Evolutionary conservation across 2,797 vertebrate genomes (phyloP).

Genomic region (Ctenopoma kingsleyae): DNA sequence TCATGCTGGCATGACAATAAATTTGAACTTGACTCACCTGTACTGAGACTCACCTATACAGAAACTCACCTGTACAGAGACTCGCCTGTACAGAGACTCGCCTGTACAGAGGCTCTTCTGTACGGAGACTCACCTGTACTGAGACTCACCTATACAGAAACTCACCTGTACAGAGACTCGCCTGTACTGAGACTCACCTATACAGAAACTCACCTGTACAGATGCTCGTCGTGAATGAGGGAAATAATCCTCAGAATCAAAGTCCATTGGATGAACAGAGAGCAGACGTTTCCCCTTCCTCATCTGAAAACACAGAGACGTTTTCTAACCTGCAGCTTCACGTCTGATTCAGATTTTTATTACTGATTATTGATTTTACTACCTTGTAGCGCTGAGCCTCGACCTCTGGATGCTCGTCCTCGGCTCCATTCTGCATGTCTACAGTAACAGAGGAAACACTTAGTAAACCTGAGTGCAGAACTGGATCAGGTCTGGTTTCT

Average conservation of each 20-base stretch:
- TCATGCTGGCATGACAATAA: no score
- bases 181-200: no score
- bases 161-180: no score
- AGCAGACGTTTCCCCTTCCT: conserved; percentile 92
- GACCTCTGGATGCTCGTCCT: conserved; percentile 77
- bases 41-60: no score
- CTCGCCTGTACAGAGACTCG: no score
- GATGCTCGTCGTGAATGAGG: conserved; percentile 83
- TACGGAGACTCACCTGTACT: no score
- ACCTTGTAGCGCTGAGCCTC: conserved; percentile 84
- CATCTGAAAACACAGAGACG: conserved; percentile 67
- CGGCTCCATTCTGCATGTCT: conserved; percentile 76
- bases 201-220: conserved; percentile 63
- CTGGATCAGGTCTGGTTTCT: no score
- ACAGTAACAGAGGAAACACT: neutral
- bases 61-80: no score
- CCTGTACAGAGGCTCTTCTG: no score
- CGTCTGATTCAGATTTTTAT: neutral
- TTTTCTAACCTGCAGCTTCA: neutral
- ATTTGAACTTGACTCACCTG: no score
- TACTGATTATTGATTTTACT: conserved; percentile 69
- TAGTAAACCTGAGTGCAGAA: neutral
- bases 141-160: no score
- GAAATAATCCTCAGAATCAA: conserved; percentile 90
- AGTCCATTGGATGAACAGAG: conserved; percentile 91